Evolutionary conservation across 1,140 invertebrate genomes (phyloP).

Genomic region (Caerostris extrusa): DNA sequence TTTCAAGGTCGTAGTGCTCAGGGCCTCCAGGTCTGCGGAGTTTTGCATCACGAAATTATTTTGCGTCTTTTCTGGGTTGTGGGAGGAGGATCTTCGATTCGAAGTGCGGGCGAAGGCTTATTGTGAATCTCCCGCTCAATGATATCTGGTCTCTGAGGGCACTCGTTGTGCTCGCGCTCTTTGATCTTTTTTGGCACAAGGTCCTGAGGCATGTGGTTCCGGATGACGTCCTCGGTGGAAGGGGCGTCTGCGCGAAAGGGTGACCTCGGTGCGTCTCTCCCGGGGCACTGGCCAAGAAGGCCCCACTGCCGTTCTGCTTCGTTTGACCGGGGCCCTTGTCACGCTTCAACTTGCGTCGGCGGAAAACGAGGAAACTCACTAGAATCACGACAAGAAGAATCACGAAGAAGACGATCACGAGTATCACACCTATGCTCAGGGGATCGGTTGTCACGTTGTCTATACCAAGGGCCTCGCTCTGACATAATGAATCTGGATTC

Average conservation of each 20-base stretch:
- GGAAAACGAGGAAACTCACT: conserved; percentile 93
- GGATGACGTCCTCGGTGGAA: conserved; percentile 82
- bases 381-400: conserved; percentile 93
- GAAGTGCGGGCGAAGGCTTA: conserved; percentile 85
- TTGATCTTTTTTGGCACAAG: conserved; percentile 89
- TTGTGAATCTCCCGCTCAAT: conserved; percentile 94
- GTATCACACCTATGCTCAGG: conserved; percentile 92
- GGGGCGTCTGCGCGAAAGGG: conserved; percentile 80
- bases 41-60: conserved; percentile 84
- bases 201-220: conserved; percentile 84
- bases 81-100: conserved; percentile 82
- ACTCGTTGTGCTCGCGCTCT: conserved; percentile 86
- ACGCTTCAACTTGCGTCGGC: conserved; percentile 77
- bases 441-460: conserved; percentile 89
- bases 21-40: conserved; percentile 88
- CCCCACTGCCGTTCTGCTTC: conserved; percentile 77
- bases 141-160: conserved; percentile 92
- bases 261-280: conserved; percentile 79
- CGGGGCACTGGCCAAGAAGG: conserved; percentile 64
- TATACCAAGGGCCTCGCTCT: conserved; percentile 84
- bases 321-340: conserved; percentile 53
- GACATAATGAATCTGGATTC: conserved; percentile 82
- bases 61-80: conserved; percentile 55
- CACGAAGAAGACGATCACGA: conserved; percentile 97
- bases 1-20: conserved; percentile 98